Percentiles rank a stretch among this genome's conserved stretches.
Evolutionary conservation across 2,888 invertebrate genomes (phyloP).

Genomic region (Acheta domesticus): DNA sequence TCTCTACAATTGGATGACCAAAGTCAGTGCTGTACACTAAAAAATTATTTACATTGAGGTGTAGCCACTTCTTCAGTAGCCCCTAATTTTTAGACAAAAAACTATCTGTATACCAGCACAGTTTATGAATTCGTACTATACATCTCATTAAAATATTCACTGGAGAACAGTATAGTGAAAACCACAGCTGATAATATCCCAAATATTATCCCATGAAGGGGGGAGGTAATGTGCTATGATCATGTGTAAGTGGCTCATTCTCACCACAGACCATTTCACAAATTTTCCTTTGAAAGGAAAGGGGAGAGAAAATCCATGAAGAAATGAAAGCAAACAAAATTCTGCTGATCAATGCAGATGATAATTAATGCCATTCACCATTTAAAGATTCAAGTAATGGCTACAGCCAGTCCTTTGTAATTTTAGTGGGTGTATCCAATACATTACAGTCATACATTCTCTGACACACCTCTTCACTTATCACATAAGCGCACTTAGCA

Average conservation of each 20-base stretch:
- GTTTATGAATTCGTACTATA: no score
- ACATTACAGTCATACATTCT: neutral
- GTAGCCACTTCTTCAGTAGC: neutral
- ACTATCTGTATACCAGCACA: neutral
- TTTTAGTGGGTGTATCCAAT: neutral
- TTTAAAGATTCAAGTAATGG: neutral
- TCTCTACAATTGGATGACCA: neutral
- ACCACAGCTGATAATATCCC: neutral
- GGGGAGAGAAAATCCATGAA: neutral
- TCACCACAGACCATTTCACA: neutral
- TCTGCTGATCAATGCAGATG: neutral
- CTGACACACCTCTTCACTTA: neutral
- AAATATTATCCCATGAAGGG: neutral
- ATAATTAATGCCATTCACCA: neutral
- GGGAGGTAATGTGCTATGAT: neutral
- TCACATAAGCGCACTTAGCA: neutral
- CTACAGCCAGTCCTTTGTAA: neutral
- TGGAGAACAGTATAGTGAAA: neutral
- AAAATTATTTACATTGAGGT: conserved; percentile 1
- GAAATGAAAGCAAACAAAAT: neutral
- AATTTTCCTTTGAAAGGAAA: conserved; percentile 18
- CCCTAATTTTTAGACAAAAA: neutral
- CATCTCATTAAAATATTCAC: neutral
- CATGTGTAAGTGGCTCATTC: neutral
- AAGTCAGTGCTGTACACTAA: neutral